Conservation (phyloP, 2,113 vertebrate species). For the Charadrius vociferus region DNA sequence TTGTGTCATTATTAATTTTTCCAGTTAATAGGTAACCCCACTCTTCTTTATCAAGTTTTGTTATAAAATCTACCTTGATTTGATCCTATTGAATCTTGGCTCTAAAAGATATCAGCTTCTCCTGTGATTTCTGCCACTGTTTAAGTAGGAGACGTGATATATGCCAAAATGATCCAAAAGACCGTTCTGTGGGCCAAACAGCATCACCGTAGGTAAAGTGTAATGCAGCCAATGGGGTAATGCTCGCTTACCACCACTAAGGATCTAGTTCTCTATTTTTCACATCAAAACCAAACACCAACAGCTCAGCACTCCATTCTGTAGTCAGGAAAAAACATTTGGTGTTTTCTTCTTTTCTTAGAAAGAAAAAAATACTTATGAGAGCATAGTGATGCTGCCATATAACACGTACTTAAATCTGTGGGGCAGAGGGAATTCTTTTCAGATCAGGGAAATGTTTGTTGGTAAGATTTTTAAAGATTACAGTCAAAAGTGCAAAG, state of each 20-base stretch:
- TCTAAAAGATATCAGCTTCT: background rate
- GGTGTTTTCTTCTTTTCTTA: background rate
- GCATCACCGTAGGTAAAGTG: background rate
- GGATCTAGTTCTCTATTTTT: background rate
- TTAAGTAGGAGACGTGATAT: background rate
- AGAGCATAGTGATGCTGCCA: background rate
- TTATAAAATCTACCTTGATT: background rate
- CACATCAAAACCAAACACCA: background rate
- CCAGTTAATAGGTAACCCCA: background rate
- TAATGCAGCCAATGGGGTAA: background rate
- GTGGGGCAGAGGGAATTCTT: conserved; percentile 23
- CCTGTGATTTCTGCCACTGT: background rate
- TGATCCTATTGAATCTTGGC: background rate
- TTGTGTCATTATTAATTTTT: background rate
- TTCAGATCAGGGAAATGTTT: conserved; percentile 23
- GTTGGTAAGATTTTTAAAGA: conserved; percentile 39
- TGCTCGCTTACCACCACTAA: rapidly evolving
- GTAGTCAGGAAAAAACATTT: background rate
- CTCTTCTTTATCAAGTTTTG: background rate
- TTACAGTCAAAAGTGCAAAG: conserved; percentile 38
- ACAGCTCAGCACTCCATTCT: background rate
- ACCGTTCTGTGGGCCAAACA: background rate
- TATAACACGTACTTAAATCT: background rate
- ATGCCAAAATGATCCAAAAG: background rate
- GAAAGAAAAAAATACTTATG: background rate